These are phyloP conservation scores for Opisthocomus hoazin DNA, from an alignment of 2,113 vertebrate genomes.

Conservation along the genomic window DNA sequence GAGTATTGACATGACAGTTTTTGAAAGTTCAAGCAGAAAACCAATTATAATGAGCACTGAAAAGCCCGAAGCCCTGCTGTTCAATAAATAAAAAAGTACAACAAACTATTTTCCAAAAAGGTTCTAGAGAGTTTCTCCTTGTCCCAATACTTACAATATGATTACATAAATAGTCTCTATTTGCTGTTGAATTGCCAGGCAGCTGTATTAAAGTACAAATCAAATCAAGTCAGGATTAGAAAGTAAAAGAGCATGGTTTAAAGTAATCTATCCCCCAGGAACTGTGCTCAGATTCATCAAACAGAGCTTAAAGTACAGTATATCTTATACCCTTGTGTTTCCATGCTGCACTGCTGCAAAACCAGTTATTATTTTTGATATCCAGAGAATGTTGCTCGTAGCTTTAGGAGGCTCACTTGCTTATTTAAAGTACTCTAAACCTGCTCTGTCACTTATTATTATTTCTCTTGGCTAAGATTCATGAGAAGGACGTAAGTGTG, in stretches of 20 bases:
- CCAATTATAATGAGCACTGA: conserved; percentile 88
- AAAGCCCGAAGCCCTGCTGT: conserved; percentile 83
- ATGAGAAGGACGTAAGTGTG: conserved; percentile 49
- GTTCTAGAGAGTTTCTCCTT: conserved; percentile 82
- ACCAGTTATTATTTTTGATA: conserved; percentile 84
- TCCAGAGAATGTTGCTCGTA: conserved; percentile 78
- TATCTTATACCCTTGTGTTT: conserved; percentile 82
- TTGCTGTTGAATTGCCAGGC: conserved; percentile 86
- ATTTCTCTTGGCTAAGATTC: conserved; percentile 75
- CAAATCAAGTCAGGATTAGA: conserved; percentile 90
- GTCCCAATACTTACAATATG: conserved; percentile 83
- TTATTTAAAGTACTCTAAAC: conserved; percentile 77
- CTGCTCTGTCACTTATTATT: conserved; percentile 73
- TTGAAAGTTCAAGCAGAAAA: conserved; percentile 95
- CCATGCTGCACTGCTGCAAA: conserved; percentile 73
- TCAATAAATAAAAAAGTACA: conserved; percentile 86
- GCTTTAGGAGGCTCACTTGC: conserved; percentile 77
- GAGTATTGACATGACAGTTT: conserved; percentile 92
- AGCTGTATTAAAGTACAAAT: conserved; percentile 88
- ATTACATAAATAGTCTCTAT: conserved; percentile 89
- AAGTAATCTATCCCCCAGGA: conserved; percentile 89
- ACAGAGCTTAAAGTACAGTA: conserved; percentile 88
- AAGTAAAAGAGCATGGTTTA: conserved; percentile 90
- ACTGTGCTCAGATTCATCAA: conserved; percentile 88
- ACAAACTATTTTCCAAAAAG: conserved; percentile 83